A percentile compares a stretch with the other conserved stretches of the same genome.
phyloP scores from a whole-genome alignment of 2,797 vertebrate genomes.

The Pipistrellus pipistrellus region DNA sequence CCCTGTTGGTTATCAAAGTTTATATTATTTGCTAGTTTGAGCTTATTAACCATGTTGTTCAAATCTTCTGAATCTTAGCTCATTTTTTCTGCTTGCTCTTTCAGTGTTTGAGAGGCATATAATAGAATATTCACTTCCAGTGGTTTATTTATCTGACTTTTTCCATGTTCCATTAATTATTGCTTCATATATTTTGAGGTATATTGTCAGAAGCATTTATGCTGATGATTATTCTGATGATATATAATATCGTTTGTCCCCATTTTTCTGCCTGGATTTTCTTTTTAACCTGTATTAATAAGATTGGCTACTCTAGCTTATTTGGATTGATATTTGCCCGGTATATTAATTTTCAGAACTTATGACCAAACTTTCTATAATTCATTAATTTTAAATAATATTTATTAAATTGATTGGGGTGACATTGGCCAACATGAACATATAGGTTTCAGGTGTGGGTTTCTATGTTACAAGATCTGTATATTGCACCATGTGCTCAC shows the following conservation, averaged over 20 bases:
- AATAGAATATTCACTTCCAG: not conserved
- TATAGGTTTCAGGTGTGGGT: no score
- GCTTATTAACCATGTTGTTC: not conserved
- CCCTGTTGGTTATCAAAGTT: not conserved
- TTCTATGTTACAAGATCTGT: no score
- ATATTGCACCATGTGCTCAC: no score
- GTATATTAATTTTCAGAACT: not conserved
- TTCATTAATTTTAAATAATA: not conserved
- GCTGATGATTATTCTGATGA: slow-evolving; percentile 34
- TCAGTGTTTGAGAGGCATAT: slow-evolving; percentile 9
- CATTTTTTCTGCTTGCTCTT: not conserved
- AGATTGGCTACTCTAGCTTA: not conserved
- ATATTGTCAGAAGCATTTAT: slow-evolving; percentile 11
- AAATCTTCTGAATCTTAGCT: not conserved
- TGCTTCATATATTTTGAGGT: slow-evolving; percentile 31
- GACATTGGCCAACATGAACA: no score
- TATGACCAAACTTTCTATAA: not conserved
- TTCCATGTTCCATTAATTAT: not conserved
- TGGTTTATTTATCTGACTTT: not conserved
- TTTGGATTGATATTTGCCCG: not conserved
- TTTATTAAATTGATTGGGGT: no score
- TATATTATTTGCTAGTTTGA: slow-evolving; percentile 24
- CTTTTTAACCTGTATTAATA: not conserved
- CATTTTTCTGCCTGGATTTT: slow-evolving; percentile 32
- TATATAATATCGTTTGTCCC: not conserved